Evolutionary conservation across 2,797 vertebrate species (phyloP), one percentile per base, ranked within the genome.

Genomic region (Schizopygopsis malacanthus): DNA sequence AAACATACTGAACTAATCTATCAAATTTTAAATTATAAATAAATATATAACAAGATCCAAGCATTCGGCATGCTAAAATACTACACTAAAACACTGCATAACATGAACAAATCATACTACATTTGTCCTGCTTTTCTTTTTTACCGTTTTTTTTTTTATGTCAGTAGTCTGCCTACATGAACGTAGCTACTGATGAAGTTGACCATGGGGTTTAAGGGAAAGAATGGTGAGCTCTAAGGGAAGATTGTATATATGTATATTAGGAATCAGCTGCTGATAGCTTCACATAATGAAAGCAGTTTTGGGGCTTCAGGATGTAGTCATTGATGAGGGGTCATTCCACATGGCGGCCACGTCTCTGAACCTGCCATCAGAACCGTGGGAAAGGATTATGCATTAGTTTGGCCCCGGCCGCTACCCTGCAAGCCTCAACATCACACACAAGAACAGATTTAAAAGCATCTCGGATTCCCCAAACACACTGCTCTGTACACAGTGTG

Each of bases 291-390:
- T 85, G 89, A 88, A 89, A 90, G 86, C 91, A 90, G 90, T 90
- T 92, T 92, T 92, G 89, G 87, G 86, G 90, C 94, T 95, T 96
- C 95, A 95, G 92, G 95, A 94, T 92, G 95, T 93, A 91, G 95
- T 94, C 95, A 96, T 95, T 91, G 95, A 92, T 78, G 95, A 95
- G 20, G 94, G 94, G 91, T 95, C 95, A 93, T 92, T 96, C 95
- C 95, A 95, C 95, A 95, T 95, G 92, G 94, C 94, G 84, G 95
- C 94, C 94, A 95, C 93, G 89, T 96, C 95, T 93, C 95, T 95
- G 95, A 95, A 95, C 95, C 95, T 96, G 94, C 92, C 93, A 89
- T 90, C 90, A 92, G 91, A 93, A 93, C 91, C 92, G 89, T 92
- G 89, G 94, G 91, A 94, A 93, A 94, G 94, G 91, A 93, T 91